These are phyloP conservation scores for Crenuchus spilurus DNA, from an alignment of 2,797 vertebrate genomes.

Conservation along the genomic window DNA sequence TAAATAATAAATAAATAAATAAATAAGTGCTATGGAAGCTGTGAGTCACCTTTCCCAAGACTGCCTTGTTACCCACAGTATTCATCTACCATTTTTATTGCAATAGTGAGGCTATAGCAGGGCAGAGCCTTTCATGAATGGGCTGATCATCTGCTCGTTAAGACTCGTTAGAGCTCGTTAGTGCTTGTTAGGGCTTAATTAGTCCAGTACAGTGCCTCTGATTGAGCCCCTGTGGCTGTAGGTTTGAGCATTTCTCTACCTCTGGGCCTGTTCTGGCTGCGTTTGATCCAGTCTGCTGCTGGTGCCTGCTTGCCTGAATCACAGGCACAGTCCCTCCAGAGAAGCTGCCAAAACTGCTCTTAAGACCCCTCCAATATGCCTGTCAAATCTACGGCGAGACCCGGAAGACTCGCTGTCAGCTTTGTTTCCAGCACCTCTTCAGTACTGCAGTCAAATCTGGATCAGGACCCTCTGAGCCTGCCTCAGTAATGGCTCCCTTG, in stretches of 20 bases:
- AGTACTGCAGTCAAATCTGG: conserved; percentile 25
- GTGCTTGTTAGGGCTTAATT: conserved; percentile 59
- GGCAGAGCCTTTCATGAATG: conserved; percentile 23
- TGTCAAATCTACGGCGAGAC: conserved; percentile 51
- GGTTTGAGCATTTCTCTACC: conserved; percentile 23
- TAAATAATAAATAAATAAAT: too few species aligned
- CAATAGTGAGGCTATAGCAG: conserved; percentile 4
- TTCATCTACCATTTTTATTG: conserved; percentile 7
- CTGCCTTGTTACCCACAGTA: not conserved
- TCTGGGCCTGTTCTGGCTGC: conserved; percentile 17
- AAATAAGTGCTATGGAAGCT: not conserved
- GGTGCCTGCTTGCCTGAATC: conserved; percentile 10
- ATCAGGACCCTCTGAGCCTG: conserved; percentile 32
- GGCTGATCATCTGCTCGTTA: conserved; percentile 53
- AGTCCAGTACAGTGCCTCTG: conserved; percentile 60
- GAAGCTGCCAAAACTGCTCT: conserved; percentile 59
- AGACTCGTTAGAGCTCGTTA: conserved; percentile 51
- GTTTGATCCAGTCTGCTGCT: conserved; percentile 52
- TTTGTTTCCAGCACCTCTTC: conserved; percentile 31
- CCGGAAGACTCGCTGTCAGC: conserved; percentile 45
- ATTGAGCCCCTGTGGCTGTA: conserved; percentile 49
- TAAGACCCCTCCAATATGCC: conserved; percentile 44
- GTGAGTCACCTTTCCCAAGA: not conserved
- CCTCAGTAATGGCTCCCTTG: not conserved
- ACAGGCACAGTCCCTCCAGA: conserved; percentile 27